These are phyloP conservation scores for Nomia melanderi DNA, from an alignment of 1,140 invertebrate genomes.

Conservation along the genomic window DNA sequence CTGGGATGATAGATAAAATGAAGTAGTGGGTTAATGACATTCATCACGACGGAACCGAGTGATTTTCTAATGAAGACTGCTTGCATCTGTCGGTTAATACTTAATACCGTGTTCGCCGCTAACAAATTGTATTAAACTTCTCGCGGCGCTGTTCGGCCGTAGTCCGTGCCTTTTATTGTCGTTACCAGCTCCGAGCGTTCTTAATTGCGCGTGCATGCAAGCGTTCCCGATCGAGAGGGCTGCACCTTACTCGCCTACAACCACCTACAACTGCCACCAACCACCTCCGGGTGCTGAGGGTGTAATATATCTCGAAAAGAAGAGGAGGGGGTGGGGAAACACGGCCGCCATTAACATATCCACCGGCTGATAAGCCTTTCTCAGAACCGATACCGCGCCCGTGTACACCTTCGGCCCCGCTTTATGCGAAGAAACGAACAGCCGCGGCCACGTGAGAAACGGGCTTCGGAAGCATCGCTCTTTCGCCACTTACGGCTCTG, in stretches of 20 bases:
- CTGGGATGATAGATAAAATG: too few species aligned
- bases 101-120: too few species aligned
- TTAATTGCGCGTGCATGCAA: conserved; percentile 78
- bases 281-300: conserved; percentile 64
- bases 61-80: too few species aligned
- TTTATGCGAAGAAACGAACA: conserved; percentile 66
- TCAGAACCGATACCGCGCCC: conserved; percentile 76
- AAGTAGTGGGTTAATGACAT: too few species aligned
- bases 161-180: conserved; percentile 29
- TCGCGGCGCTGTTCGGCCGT: background rate
- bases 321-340: conserved; percentile 65
- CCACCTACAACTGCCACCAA: conserved; percentile 44
- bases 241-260: conserved; percentile 50
- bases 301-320: conserved; percentile 74
- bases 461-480: conserved; percentile 54
- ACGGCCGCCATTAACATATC: conserved; percentile 80
- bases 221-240: conserved; percentile 51
- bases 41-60: too few species aligned
- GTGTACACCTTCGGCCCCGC: conserved; percentile 61
- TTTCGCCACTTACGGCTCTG: conserved; percentile 29
- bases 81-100: too few species aligned
- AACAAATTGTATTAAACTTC: too few species aligned
- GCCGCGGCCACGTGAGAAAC: conserved; percentile 56
- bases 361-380: conserved; percentile 78
- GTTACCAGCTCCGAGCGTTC: conserved; percentile 59